These are phyloP conservation scores for Alviniconcha marisindica DNA, from an alignment of 1,140 invertebrate species.

Conservation along the genomic window DNA sequence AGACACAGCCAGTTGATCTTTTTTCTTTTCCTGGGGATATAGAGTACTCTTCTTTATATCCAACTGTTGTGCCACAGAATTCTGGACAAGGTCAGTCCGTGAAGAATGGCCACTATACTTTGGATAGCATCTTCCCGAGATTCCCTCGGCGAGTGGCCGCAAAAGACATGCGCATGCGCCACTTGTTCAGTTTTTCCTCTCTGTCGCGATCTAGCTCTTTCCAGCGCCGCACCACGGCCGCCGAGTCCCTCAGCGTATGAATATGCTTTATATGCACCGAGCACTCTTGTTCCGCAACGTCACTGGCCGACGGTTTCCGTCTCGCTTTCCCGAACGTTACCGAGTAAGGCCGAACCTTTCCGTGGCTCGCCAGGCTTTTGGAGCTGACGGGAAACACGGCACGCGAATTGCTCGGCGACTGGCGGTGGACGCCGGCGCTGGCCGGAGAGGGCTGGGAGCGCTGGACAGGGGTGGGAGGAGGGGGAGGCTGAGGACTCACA, in stretches of 20 bases:
- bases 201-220: constrained; percentile 25
- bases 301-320: background rate
- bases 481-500: background rate
- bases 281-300: background rate
- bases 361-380: background rate
- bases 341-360: background rate
- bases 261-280: constrained; percentile 31
- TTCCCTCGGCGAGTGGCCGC: constrained; percentile 37
- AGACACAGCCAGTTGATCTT: background rate
- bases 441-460: background rate
- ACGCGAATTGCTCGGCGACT: background rate
- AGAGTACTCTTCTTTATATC: background rate
- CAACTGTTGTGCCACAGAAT: background rate
- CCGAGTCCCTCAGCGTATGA: constrained; percentile 30
- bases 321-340: background rate
- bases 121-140: constrained; percentile 31
- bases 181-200: constrained; percentile 38
- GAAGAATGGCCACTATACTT: background rate
- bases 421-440: background rate
- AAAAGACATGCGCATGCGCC: constrained; percentile 43
- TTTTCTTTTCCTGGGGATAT: background rate
- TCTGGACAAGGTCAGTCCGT: background rate
- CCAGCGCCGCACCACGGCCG: constrained; percentile 31
- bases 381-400: constrained; percentile 20
- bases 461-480: background rate